Base-by-base conservation (phyloP, 2,113 vertebrate species). In the Puma concolor region DNA sequence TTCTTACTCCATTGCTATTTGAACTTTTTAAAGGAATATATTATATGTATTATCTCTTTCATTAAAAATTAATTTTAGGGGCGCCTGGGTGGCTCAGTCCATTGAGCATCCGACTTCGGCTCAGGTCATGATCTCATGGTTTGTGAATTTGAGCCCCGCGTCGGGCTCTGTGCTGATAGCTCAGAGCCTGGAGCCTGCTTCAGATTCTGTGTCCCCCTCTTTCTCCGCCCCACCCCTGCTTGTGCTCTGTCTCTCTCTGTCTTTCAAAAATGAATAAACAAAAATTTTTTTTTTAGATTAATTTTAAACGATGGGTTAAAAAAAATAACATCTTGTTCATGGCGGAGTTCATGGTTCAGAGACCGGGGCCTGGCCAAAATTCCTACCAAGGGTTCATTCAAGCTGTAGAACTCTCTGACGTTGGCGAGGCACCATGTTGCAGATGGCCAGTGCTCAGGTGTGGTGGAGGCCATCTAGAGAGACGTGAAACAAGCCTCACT, bases 401-500 rank as follows among this genome's bases (percentile, higher is more conserved):
- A n/a, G 41, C 44, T 38, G 14, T 54, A 38, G 67, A 71, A 54
- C 41, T 63, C 52, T 0, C 48, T 48, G 89, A 64, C 19, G 2
- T 69, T 23, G 50, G 38, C 17, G 38, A 57, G 29, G 9, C 5
- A 2, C 52, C 6, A 4, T 3, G 2, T 4, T 13, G 21, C 38
- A 13, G 16, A 83, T 5, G 52, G 31, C 36, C 36, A 5, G 29
- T 21, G 33, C 27, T 36, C 71, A 0, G 0, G 36, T 1, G 0
- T 25, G 2, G 41, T 10, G 27, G 44, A 48, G 15, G 17, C 10
- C 11, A 0, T 7, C 64, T 57, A 36, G 7, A 80, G 19, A 36
- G 38, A 52, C 0, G 0, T 0, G 1, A 80, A 13, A 19, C 10
- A 27, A 0, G 6, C 2, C 25, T 17, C 17, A 2, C 25, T 29